A percentile compares a stretch with the other conserved stretches of the same genome.
Conservation (phyloP, 2,797 vertebrate genomes). For the Oreochromis grahami region DNA sequence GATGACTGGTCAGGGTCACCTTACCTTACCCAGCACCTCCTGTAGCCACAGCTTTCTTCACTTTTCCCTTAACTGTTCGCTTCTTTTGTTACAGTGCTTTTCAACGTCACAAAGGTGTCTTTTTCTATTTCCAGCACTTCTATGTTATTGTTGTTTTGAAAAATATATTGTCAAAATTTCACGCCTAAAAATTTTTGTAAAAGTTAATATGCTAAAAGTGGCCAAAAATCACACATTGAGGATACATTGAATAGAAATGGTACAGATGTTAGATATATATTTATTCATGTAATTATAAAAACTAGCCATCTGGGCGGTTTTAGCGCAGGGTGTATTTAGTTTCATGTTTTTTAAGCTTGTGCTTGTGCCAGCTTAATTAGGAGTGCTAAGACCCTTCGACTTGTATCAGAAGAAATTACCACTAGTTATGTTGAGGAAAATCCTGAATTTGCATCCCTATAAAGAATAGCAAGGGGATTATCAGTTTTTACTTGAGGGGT, state of each 20-base stretch:
- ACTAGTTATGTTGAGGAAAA: not conserved
- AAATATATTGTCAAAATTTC: not conserved
- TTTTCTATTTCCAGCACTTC: not conserved
- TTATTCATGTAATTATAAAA: not conserved
- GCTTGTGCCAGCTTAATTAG: not conserved
- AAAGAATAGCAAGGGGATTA: not conserved
- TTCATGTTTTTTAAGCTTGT: not conserved
- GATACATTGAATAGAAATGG: not conserved
- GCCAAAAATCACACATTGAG: not conserved
- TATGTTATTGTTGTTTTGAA: not conserved
- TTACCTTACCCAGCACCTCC: slow-evolving; percentile 55
- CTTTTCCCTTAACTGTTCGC: not conserved
- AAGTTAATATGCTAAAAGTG: not conserved
- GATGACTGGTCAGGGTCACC: slow-evolving; percentile 69
- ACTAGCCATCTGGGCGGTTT: not conserved
- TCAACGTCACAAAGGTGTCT: not conserved
- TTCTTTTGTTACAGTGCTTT: not conserved
- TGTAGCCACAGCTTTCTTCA: slow-evolving; percentile 33
- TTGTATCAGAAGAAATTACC: not conserved
- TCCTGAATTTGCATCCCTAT: not conserved
- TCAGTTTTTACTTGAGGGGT: not conserved
- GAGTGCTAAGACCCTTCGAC: not conserved
- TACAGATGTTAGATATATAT: not conserved
- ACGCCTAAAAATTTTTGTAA: not conserved
- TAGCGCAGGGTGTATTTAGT: not conserved